Evolutionary conservation across 2,888 invertebrate species (phyloP).

Genomic region (Autographa pulchrina): DNA sequence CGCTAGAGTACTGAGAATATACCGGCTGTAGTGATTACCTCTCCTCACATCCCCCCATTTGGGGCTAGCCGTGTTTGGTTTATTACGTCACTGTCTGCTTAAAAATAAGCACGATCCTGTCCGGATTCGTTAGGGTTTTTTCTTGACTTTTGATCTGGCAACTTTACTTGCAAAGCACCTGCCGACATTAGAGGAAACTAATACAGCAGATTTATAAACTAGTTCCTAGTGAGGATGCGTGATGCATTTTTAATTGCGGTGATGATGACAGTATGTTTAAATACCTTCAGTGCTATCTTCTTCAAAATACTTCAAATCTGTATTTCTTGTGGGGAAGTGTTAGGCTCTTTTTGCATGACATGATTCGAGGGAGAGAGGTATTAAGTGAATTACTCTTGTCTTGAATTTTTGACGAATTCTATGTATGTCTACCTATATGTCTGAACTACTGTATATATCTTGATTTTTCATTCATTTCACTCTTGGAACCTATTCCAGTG

Average conservation of each 20-base stretch:
- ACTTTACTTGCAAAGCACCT: constrained; percentile 56
- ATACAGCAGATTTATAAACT: constrained; percentile 28
- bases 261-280: not conserved
- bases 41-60: constrained; percentile 35
- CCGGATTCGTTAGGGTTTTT: constrained; percentile 45
- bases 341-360: too few species aligned
- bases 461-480: not conserved
- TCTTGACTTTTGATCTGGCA: constrained; percentile 50
- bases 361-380: too few species aligned
- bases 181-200: constrained; percentile 42
- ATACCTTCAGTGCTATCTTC: too few species aligned
- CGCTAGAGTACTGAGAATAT: constrained; percentile 19
- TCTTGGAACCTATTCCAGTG: not conserved
- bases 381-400: too few species aligned
- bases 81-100: constrained; percentile 44
- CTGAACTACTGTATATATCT: too few species aligned
- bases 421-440: too few species aligned
- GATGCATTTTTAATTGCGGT: too few species aligned
- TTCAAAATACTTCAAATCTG: too few species aligned
- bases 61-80: constrained; percentile 45
- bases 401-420: too few species aligned
- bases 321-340: too few species aligned
- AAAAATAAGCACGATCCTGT: constrained; percentile 47
- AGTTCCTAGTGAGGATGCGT: constrained; percentile 6
- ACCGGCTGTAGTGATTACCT: constrained; percentile 40